Evolutionary conservation across 2,113 vertebrate genomes (phyloP), one percentile per base, ranked within the genome.

Genomic region (Aptenodytes forsteri): DNA sequence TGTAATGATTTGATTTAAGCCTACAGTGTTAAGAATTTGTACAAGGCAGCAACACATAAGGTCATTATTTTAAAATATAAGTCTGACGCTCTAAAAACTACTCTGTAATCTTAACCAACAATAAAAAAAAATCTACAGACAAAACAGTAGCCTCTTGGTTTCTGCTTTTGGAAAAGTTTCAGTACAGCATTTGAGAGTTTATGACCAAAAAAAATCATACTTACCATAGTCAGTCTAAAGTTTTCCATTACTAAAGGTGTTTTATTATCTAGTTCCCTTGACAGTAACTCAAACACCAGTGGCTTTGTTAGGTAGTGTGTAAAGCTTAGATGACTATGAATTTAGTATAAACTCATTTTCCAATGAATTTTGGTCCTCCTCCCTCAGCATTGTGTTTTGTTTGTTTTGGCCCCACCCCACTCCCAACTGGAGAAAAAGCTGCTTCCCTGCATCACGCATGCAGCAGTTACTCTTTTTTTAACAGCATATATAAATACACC

Each of bases 191-290:
- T 73, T 66, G 4, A 46, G 36, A 50, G 62, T 83, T 91, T 79
- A 83, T 67, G 44, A 80, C n/a, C 14, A 54, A 86, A 20, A 86
- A 80, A 78, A 23, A 62, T 29, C 36, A 62, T 42, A 49, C 47
- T 36, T 38, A 15, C 27, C 11, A 16, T 47, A 67, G 36, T 64
- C 27, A 67, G 38, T 42, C 89, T 90, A 6, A 91, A 87, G 40
- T 87, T 96, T 94, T 94, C 72, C 89, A 76, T 59, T 78, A 78
- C 77, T 71, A 34, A 95, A 96, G 32, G 83, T 93, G 80, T 87
- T 95, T 96, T 83, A 93, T 80, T 93, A 88, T 93, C 46, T 83
- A 62, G 64, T 49, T 97, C 66, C 82, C 84, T 76, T 90, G 89
- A 95, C 64, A 91, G 49, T 75, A 90, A 62, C 56, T 65, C 13